Conservation (phyloP, 64 coral and sea anemone species). For the Stichodactyla mertensii region DNA sequence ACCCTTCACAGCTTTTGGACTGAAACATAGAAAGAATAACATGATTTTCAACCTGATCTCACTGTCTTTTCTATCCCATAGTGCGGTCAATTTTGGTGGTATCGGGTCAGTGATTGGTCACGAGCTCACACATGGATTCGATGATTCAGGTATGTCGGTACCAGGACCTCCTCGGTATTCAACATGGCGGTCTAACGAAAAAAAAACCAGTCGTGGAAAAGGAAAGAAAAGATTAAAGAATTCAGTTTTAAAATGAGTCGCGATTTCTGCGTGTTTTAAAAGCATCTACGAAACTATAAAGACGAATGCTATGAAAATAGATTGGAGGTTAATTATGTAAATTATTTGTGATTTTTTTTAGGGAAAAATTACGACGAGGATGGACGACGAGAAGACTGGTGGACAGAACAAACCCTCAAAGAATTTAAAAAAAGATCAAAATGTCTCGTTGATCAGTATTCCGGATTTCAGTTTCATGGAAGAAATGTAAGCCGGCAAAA, state of each 20-base stretch:
- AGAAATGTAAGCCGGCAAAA: constrained; percentile 21
- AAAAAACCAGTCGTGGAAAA: neutral
- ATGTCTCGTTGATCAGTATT: constrained; percentile 69
- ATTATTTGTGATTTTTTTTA: constrained; percentile 2
- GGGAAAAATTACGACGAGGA: constrained; percentile 55
- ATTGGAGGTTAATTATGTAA: no score
- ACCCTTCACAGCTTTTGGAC: no score
- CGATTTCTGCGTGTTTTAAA: no score
- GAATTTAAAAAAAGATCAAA: constrained; percentile 48
- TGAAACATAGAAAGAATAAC: neutral
- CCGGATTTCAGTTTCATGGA: constrained; percentile 31
- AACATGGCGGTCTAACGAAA: neutral
- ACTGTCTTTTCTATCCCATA: neutral
- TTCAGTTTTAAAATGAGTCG: no score
- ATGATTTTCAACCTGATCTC: neutral
- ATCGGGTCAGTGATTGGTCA: constrained; percentile 50
- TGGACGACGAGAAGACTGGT: constrained; percentile 57
- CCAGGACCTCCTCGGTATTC: neutral
- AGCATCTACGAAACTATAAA: no score
- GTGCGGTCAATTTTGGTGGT: constrained; percentile 48
- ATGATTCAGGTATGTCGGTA: constrained; percentile 35
- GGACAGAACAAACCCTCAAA: constrained; percentile 43
- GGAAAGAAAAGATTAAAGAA: no score
- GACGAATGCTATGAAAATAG: no score
- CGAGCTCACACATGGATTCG: constrained; percentile 61